phyloP scores from a whole-genome alignment of 2,888 invertebrate genomes.

The Mylabris sibirica region DNA sequence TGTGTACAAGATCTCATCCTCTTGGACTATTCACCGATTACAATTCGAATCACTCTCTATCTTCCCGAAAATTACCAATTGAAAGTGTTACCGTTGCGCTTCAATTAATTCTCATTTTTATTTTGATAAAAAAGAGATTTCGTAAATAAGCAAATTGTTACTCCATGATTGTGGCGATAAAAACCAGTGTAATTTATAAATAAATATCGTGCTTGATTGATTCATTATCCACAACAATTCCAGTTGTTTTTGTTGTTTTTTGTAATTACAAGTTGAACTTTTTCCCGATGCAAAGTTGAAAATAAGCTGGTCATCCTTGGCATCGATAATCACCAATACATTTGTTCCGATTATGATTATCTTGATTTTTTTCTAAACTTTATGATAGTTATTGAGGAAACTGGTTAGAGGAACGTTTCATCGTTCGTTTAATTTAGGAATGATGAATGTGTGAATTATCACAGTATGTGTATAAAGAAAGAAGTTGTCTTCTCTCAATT shows the following conservation, averaged over 20 bases:
- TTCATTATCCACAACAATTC: neutral
- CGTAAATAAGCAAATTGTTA: neutral
- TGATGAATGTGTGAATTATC: neutral
- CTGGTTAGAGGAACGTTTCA: too few relatives aligned
- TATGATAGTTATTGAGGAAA: neutral
- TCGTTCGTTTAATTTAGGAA: neutral
- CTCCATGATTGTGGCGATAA: neutral
- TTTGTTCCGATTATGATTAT: neutral
- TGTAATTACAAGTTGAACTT: neutral
- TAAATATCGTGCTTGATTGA: conserved; percentile 10
- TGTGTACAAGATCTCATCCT: too few relatives aligned
- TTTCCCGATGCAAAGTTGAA: conserved; percentile 15
- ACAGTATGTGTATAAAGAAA: neutral
- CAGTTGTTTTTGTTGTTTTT: conserved; percentile 3
- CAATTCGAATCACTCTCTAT: neutral
- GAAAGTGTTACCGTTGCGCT: conserved; percentile 30
- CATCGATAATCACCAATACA: conserved; percentile 15
- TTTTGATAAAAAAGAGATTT: neutral
- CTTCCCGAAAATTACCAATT: conserved; percentile 13
- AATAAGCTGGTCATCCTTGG: conserved; percentile 27
- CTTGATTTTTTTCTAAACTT: neutral
- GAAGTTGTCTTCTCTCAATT: too few relatives aligned
- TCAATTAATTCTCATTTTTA: conserved; percentile 18
- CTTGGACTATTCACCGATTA: too few relatives aligned
- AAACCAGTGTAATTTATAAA: neutral